A percentile compares a stretch with the other conserved stretches of the same genome.
These are phyloP conservation scores for Lypha dubia DNA, from an alignment of 2,888 invertebrate genomes.

Conservation along the genomic window DNA sequence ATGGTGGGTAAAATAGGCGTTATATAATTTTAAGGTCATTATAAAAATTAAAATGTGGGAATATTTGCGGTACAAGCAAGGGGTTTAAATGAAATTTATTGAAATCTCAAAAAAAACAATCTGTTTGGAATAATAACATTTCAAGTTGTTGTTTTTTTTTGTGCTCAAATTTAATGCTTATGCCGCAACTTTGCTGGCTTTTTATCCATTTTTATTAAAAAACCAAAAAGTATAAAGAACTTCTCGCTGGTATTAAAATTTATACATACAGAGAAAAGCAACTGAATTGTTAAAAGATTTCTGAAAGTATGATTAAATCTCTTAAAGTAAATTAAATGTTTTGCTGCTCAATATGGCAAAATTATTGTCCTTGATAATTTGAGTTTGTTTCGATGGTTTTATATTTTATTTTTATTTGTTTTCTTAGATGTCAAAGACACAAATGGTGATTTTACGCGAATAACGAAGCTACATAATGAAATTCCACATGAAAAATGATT, in stretches of 20 bases:
- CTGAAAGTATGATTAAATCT: slow-evolving; percentile 42
- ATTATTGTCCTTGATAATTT: slow-evolving; percentile 56
- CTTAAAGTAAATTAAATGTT: slow-evolving; percentile 45
- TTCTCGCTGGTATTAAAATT: slow-evolving; percentile 8
- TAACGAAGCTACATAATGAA: slow-evolving; percentile 48
- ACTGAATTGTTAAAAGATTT: slow-evolving; percentile 21
- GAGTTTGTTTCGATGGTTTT: slow-evolving; percentile 28
- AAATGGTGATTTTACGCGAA: slow-evolving; percentile 65
- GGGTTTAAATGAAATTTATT: not conserved
- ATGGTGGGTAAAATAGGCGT: slow-evolving; percentile 67
- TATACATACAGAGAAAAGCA: not conserved
- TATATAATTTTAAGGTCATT: slow-evolving; percentile 55
- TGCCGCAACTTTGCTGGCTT: slow-evolving; percentile 76
- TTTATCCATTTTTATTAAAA: not conserved
- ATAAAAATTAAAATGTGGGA: slow-evolving; percentile 49
- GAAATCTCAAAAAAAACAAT: slow-evolving; percentile 80
- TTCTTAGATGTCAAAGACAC: slow-evolving; percentile 34
- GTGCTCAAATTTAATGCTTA: slow-evolving; percentile 73
- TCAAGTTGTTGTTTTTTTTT: slow-evolving; percentile 61
- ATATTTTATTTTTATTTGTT: not conserved
- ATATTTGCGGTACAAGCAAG: slow-evolving; percentile 34
- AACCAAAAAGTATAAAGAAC: not conserved
- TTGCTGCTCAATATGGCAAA: slow-evolving; percentile 17
- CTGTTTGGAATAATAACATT: slow-evolving; percentile 78
- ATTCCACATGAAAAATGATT: slow-evolving; percentile 58